Evolutionary conservation across 2,113 vertebrate genomes (phyloP), one percentile per base, ranked within the genome.

Genomic region (Bambusicola thoracicus): DNA sequence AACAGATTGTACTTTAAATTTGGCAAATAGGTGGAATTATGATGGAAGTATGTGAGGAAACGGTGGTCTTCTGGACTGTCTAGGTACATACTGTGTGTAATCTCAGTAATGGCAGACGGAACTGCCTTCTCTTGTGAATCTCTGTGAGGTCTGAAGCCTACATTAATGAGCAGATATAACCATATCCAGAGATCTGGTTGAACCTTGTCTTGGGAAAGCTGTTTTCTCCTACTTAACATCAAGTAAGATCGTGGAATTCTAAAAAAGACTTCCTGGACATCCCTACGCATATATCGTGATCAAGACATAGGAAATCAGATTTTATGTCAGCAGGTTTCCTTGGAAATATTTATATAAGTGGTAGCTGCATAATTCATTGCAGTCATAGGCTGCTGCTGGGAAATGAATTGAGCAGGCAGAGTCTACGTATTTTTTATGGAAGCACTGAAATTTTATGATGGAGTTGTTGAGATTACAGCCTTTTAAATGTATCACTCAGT

Each of bases 321-420:
- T 30, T 72, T 46, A 7, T 68, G 46, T 43, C 32, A 44, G 19
- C 29, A 38, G 22, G 55, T 87, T 83, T 30, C 61, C 30, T 59
- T 49, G 56, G 55, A 82, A 78, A 78, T 86, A 66, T 6, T 80
- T 67, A 27, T 40, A 48, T 38, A 66, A 62, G 11, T 41, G 3
- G 2, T 53, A 62, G n/a, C 36, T 44, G 74, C 1, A 1, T 56
- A 34, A 43, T 72, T 81, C 62, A 59, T 75, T 79, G 69, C 19
- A 78, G 25, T 22, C 51, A 32, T 9, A 74, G 59, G 38, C 55
- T 65, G 36, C 43, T 78, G 18, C n/a, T 68, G 36, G 58, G 46
- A 59, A 46, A 81, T 48, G 30, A 85, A 56, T 14, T 73, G 53
- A 80, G 30, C 62, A 85, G 85, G 72, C 41, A 38, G 73, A 81